Conservation (phyloP, 2,888 invertebrate species). For the Apeira syringaria region DNA sequence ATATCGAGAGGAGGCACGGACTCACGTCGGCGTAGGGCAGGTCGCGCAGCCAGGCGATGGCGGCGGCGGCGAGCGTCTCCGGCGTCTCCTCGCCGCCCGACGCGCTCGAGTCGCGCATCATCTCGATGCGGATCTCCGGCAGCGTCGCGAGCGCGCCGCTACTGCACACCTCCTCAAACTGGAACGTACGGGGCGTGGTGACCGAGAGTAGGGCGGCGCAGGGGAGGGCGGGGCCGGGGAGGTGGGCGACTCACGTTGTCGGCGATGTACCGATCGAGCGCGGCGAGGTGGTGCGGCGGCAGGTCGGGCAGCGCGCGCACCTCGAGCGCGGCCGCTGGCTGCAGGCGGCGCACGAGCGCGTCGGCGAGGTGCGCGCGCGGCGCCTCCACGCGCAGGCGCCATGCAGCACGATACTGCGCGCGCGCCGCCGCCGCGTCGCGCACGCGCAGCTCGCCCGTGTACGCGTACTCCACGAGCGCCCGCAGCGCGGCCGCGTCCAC, state of each 20-base stretch:
- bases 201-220: not conserved
- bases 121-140: slow-evolving; percentile 88
- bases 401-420: slow-evolving; percentile 91
- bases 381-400: slow-evolving; percentile 89
- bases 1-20: too few species aligned
- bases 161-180: slow-evolving; percentile 87
- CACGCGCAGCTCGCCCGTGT: slow-evolving; percentile 87
- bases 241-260: slow-evolving; percentile 82
- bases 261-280: slow-evolving; percentile 88
- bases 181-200: slow-evolving; percentile 22
- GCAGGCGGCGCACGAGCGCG: slow-evolving; percentile 85
- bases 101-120: slow-evolving; percentile 88
- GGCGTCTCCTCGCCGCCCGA: slow-evolving; percentile 85
- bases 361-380: slow-evolving; percentile 88
- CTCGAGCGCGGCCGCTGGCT: slow-evolving; percentile 83
- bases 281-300: slow-evolving; percentile 68
- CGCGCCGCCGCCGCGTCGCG: slow-evolving; percentile 82
- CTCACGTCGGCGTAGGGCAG: slow-evolving; percentile 44
- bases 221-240: not conserved
- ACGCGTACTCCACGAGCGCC: slow-evolving; percentile 91
- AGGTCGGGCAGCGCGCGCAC: slow-evolving; percentile 86
- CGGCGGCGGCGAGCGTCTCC: slow-evolving; percentile 84
- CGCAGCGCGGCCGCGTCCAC: slow-evolving; percentile 85
- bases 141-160: slow-evolving; percentile 85
- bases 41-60: slow-evolving; percentile 85